Base-by-base conservation (phyloP, 2,797 vertebrate genomes). In the Parauchenoglanis punctatus region DNA sequence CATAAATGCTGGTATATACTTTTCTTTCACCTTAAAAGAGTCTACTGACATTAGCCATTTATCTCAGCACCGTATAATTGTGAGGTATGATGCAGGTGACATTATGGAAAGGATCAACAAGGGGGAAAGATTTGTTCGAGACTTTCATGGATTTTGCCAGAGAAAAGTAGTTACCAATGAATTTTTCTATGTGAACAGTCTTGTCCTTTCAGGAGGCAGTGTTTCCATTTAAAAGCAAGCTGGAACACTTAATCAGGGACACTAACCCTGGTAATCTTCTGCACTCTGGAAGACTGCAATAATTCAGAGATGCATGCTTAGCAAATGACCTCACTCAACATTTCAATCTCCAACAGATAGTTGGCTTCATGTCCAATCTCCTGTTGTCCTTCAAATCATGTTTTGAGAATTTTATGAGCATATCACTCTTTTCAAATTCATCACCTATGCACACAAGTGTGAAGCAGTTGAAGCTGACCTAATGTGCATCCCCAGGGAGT, bases 271-370 rank as follows among this genome's bases (percentile, higher is more conserved):
- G 89, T 87, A 25, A n/a, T 35, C 8, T 87, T 52, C 85, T 92
- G n/a, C 87, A 92, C 31, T 91, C 91, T 88, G 83, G 89, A 91
- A 92, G 56, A 92, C 85, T 89, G 89, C 4, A 56, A 89, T 1
- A 76, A 4, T 76, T 76, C 12, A 67, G 10, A 28, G n/a, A 67
- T 67, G n/a, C n/a, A 67, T 61, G 70, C 68, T 15, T 15, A 4
- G 15, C 54, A 56, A 56, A 13, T 56, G 54, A 56, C 54, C 54
- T 2, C 4, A 56, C 54, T 56, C 54, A 56, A 56, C 54, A 56
- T 56, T 15, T 56, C 3, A 2, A 56, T 56, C 54, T 56, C 13
- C 54, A 56, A 13, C 54, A n/a, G 91, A 85, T 87, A 92, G 73
- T 89, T 84, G 91, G 6, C 76, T 78, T 78, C 87, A 87, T 7